Conservation (phyloP, 2,888 invertebrate genomes). For the Scaptomyza polygonia region DNA sequence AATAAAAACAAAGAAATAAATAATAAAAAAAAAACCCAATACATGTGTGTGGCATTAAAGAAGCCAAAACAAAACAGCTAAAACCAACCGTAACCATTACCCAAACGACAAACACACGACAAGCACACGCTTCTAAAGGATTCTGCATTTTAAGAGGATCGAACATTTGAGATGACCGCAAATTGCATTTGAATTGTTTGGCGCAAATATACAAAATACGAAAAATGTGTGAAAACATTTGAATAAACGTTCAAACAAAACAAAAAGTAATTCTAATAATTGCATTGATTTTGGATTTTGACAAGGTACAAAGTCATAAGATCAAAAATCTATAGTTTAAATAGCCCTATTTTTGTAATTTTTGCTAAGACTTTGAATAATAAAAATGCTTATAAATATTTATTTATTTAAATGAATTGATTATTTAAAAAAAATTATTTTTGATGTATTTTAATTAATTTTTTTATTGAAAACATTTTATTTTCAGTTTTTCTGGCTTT, state of each 20-base stretch:
- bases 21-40: neutral
- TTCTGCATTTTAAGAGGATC: constrained; percentile 23
- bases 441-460: too few species aligned
- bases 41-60: neutral
- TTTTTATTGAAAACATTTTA: too few species aligned
- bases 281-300: constrained; percentile 21
- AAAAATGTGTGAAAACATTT: constrained; percentile 27
- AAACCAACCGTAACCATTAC: constrained; percentile 7
- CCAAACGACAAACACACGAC: constrained; percentile 5
- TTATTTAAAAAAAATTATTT: too few species aligned
- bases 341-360: too few species aligned
- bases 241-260: neutral
- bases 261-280: constrained; percentile 10
- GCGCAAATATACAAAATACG: constrained; percentile 15
- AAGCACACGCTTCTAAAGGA: constrained; percentile 6
- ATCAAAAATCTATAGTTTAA: neutral
- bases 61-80: constrained; percentile 16
- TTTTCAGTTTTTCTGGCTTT: too few species aligned
- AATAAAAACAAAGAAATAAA: neutral
- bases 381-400: too few species aligned
- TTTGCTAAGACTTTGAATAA: too few species aligned
- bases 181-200: constrained; percentile 51
- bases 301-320: constrained; percentile 15
- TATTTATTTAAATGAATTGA: too few species aligned
- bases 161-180: constrained; percentile 45